These are phyloP conservation scores for Meleagris gallopavo DNA, from an alignment of 2,113 vertebrate genomes.

Conservation along the genomic window DNA sequence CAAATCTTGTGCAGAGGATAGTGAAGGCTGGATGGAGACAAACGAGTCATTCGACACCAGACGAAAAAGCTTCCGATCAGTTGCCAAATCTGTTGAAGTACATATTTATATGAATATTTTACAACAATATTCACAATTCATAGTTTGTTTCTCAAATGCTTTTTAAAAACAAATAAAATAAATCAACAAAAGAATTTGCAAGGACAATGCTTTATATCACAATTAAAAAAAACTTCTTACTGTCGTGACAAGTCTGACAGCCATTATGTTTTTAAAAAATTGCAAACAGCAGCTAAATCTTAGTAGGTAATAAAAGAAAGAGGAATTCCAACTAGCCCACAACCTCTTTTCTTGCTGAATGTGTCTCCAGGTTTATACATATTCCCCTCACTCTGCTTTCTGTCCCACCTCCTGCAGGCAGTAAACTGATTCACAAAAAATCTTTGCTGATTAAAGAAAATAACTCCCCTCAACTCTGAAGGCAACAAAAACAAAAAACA, in stretches of 20 bases:
- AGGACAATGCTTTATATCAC: neutral
- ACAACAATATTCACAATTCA: neutral
- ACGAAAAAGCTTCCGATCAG: conserved; percentile 94
- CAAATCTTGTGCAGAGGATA: conserved; percentile 91
- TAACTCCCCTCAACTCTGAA: neutral
- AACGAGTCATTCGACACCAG: conserved; percentile 96
- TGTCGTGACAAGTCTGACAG: neutral
- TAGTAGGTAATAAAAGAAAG: neutral
- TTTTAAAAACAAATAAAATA: neutral
- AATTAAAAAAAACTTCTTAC: neutral
- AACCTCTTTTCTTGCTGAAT: neutral
- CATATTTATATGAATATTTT: conserved; percentile 57
- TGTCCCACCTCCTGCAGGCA: neutral
- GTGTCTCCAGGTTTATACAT: neutral
- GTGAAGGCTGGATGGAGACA: conserved; percentile 94
- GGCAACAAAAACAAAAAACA: neutral
- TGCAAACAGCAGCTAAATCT: neutral
- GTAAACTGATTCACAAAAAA: neutral
- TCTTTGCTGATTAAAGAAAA: neutral
- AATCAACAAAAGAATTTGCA: neutral
- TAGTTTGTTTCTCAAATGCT: neutral
- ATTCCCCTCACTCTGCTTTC: neutral
- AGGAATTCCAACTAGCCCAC: neutral
- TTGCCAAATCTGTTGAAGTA: conserved; percentile 86
- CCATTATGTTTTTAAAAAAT: neutral